Evolutionary conservation across 2,113 vertebrate species (phyloP).

Genomic region (Bos taurus): ARS-UCD2.0 NC_037348.1:49336501-49337000

Average conservation of each 20-base stretch:
- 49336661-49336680: neutral
- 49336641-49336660: neutral
- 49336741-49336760: neutral
- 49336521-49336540: neutral
- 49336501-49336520: neutral
- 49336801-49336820: neutral
- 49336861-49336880: neutral
- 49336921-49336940: neutral
- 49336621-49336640: neutral
- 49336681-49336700: neutral
- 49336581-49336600: neutral
- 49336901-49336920: neutral
- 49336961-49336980: neutral
- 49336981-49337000: neutral
- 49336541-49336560: neutral
- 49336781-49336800: neutral
- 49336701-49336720: neutral
- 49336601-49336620: neutral
- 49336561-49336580: neutral
- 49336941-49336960: neutral
- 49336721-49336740: neutral
- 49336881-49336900: neutral
- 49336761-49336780: neutral
- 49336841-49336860: neutral
- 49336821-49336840: neutral